Percentiles rank a stretch among this genome's conserved stretches.
These are phyloP conservation scores for Gastrophysa polygoni DNA, from an alignment of 2,888 invertebrate genomes.

Conservation along the genomic window DNA sequence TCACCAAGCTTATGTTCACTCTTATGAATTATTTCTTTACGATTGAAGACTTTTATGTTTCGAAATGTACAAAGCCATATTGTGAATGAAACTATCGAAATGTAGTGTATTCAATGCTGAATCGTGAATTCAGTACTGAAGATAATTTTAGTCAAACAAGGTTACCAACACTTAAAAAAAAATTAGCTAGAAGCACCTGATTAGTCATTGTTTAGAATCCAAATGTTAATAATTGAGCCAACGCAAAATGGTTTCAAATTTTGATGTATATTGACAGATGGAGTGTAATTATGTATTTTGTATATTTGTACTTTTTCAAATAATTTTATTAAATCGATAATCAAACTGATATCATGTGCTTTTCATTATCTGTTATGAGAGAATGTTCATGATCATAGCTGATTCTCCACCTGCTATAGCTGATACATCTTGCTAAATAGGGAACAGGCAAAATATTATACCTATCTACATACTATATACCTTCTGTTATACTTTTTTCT, in stretches of 20 bases:
- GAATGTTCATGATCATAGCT: too few species aligned
- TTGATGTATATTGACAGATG: slow-evolving; percentile 38
- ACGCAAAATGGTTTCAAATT: slow-evolving; percentile 41
- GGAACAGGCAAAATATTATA: too few species aligned
- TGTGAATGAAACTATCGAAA: slow-evolving; percentile 1
- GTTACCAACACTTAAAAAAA: slow-evolving; percentile 47
- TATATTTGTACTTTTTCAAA: slow-evolving; percentile 49
- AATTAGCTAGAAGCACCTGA: slow-evolving; percentile 34
- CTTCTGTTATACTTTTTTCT: too few species aligned
- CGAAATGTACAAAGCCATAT: slow-evolving; percentile 9
- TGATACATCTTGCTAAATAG: too few species aligned
- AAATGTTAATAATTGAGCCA: slow-evolving; percentile 45
- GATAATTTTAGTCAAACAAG: slow-evolving; percentile 48
- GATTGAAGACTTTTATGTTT: slow-evolving; percentile 13
- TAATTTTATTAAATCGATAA: slow-evolving; percentile 42
- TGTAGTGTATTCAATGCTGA: slow-evolving; percentile 1
- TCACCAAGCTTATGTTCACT: not conserved
- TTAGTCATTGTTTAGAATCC: slow-evolving; percentile 38
- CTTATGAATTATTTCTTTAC: slow-evolving; percentile 7
- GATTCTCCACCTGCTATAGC: too few species aligned
- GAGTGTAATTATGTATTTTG: slow-evolving; percentile 47
- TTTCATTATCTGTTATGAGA: too few species aligned
- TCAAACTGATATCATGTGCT: too few species aligned
- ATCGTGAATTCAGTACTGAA: slow-evolving; percentile 2
- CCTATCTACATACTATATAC: too few species aligned